These are phyloP conservation scores for Coenobita brevimanus DNA, from an alignment of 1,140 invertebrate genomes.

Conservation along the genomic window DNA sequence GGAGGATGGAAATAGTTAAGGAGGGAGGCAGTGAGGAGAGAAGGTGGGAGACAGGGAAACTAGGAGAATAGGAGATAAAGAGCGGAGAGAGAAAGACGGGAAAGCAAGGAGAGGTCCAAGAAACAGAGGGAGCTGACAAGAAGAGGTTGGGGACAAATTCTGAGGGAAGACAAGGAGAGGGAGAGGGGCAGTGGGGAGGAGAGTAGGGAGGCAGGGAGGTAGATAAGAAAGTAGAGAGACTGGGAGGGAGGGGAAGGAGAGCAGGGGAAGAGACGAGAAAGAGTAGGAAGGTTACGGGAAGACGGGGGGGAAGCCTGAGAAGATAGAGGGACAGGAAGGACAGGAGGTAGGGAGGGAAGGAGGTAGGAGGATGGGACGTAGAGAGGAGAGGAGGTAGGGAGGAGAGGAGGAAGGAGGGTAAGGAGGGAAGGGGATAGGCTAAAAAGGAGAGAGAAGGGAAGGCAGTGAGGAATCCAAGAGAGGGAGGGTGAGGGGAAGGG, in stretches of 20 bases:
- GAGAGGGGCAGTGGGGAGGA: neutral
- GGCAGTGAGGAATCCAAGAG: neutral
- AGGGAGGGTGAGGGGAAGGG: neutral
- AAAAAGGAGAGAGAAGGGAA: neutral
- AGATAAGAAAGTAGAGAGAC: constrained; percentile 7
- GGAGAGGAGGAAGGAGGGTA: too few species aligned
- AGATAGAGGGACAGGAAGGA: neutral
- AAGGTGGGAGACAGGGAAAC: neutral
- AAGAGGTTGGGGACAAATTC: too few species aligned
- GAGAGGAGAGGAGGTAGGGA: neutral
- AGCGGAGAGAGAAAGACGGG: neutral
- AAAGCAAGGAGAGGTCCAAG: neutral
- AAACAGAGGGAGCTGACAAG: too few species aligned
- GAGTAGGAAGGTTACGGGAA: too few species aligned
- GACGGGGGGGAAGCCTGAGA: too few species aligned
- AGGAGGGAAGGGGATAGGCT: neutral
- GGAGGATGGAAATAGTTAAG: neutral
- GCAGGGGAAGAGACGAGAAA: too few species aligned
- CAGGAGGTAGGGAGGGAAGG: neutral
- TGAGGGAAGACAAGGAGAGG: neutral
- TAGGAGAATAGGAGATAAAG: neutral
- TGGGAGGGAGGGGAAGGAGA: neutral
- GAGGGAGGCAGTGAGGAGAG: neutral
- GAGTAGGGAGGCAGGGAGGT: neutral
- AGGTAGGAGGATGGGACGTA: neutral